These are phyloP conservation scores for Carapus acus DNA, from an alignment of 2,797 vertebrate genomes.

Conservation along the genomic window DNA sequence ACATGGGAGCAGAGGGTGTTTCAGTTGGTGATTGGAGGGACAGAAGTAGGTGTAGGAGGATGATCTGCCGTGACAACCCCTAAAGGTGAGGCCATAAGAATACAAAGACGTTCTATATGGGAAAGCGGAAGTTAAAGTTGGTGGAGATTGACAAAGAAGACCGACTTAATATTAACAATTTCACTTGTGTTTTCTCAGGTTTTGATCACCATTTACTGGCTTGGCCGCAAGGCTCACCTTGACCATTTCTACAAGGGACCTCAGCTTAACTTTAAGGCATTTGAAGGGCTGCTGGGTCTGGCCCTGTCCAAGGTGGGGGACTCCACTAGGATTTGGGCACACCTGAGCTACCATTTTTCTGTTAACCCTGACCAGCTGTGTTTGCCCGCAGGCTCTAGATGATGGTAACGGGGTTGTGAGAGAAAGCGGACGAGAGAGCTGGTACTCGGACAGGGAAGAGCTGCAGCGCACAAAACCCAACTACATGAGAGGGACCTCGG, in stretches of 20 bases:
- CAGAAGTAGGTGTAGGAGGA: too few species aligned
- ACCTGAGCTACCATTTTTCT: neutral
- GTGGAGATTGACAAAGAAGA: too few species aligned
- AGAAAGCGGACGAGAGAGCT: conserved; percentile 76
- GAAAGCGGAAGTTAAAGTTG: too few species aligned
- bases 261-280: conserved; percentile 87
- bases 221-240: conserved; percentile 87
- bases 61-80: too few species aligned
- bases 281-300: conserved; percentile 88
- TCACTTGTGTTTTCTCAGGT: conserved; percentile 70
- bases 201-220: conserved; percentile 95
- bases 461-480: conserved; percentile 33
- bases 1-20: too few species aligned
- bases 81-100: too few species aligned
- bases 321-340: neutral
- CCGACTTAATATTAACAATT: too few species aligned
- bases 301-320: conserved; percentile 83
- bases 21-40: too few species aligned
- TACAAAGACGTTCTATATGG: too few species aligned
- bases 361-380: neutral
- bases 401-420: conserved; percentile 77
- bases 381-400: conserved; percentile 76
- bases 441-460: conserved; percentile 75
- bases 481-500: conserved; percentile 76
- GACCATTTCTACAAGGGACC: conserved; percentile 82